Evolutionary conservation across 2,113 vertebrate species (phyloP).

Genomic region (Hippocampus mohnikei): DNA sequence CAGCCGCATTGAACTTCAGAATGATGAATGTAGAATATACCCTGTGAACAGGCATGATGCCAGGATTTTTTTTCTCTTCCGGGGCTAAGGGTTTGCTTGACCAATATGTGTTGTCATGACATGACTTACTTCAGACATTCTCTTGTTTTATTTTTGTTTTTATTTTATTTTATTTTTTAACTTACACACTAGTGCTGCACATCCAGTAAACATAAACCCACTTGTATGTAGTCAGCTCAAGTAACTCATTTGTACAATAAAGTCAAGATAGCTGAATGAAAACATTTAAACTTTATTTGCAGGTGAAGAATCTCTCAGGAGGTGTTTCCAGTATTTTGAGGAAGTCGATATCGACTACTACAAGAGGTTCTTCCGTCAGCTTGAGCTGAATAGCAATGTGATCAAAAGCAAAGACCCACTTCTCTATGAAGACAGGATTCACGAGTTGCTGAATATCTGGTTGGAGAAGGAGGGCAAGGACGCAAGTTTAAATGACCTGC

Average conservation of each 20-base stretch:
- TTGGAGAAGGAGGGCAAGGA: conserved; percentile 61
- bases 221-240: not conserved
- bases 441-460: conserved; percentile 66
- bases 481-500: conserved; percentile 63
- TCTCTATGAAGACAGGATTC: conserved; percentile 52
- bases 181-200: not conserved
- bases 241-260: not conserved
- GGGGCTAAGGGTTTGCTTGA: too few species aligned
- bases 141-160: too few species aligned
- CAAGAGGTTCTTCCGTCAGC: conserved; percentile 68
- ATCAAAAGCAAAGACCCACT: conserved; percentile 49
- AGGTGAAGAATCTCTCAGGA: conserved; percentile 65
- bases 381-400: conserved; percentile 57
- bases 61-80: too few species aligned
- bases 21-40: too few species aligned
- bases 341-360: conserved; percentile 51
- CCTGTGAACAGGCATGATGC: too few species aligned
- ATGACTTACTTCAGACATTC: too few species aligned
- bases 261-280: not conserved
- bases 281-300: not conserved
- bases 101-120: too few species aligned
- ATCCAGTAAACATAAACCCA: not conserved
- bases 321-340: conserved; percentile 64
- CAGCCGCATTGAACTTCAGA: too few species aligned
- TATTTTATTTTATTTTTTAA: too few species aligned